phyloP scores from a whole-genome alignment of 92 coral and sea anemone genomes.

The Nematostella vectensis region DNA sequence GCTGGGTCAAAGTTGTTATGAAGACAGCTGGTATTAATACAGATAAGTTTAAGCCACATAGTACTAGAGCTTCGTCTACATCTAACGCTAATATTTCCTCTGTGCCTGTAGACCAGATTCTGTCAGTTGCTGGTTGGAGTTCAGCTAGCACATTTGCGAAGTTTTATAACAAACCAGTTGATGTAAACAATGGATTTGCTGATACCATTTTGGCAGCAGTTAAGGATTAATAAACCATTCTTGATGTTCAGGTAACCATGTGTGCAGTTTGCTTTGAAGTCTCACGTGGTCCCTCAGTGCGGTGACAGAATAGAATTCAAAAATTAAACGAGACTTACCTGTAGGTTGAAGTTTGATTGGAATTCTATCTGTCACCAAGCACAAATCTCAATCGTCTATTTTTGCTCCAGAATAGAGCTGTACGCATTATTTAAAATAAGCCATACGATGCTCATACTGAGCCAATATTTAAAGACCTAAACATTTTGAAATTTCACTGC shows the following conservation, averaged over 20 bases:
- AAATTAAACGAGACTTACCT: conserved; percentile 17
- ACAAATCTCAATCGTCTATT: too few species aligned
- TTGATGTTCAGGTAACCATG: conserved; percentile 4
- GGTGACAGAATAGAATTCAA: conserved; percentile 5
- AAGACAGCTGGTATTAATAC: conserved; percentile 12
- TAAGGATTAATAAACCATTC: conserved; percentile 2
- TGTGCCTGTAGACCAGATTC: conserved; percentile 25
- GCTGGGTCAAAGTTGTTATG: conserved; percentile 24
- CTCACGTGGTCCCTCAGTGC: conserved; percentile 23
- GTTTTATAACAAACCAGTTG: conserved; percentile 34
- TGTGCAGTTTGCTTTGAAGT: conserved; percentile 34
- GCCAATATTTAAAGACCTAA: too few species aligned
- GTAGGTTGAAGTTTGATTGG: conserved; percentile 9
- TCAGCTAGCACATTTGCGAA: conserved; percentile 30
- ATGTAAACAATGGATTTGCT: too few species aligned
- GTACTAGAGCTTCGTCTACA: conserved; percentile 31
- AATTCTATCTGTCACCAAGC: too few species aligned
- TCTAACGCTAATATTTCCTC: conserved; percentile 15
- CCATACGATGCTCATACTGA: too few species aligned
- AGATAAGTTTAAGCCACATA: conserved; percentile 17
- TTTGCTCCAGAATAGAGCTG: too few species aligned
- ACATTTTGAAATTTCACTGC: too few species aligned
- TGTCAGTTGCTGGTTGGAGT: conserved; percentile 35
- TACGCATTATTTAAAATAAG: too few species aligned
- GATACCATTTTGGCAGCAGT: conserved; percentile 12